Evolutionary conservation across 2,113 vertebrate species (phyloP), one percentile per base, ranked within the genome.

Genomic region (Rhegmatorhina hoffmannsi): DNA sequence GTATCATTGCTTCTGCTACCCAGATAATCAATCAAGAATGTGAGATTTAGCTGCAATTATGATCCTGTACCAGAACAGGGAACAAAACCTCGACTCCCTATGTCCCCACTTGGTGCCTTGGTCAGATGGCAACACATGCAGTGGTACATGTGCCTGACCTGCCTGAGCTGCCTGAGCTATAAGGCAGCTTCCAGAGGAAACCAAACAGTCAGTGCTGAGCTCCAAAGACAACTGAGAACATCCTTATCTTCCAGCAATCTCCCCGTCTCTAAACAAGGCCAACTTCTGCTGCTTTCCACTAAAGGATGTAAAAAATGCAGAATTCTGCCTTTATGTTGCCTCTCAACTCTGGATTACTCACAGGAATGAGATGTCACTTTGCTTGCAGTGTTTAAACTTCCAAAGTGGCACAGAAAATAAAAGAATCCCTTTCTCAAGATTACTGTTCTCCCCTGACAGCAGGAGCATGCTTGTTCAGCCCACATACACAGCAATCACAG

Each of bases 321-420:
- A 53, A 85, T 72, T 17, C 15, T 43, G 70, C 67, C 43, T 91
- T 88, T 5, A 0, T 36, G 55, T 43, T 84, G 43, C 91, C 69
- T 87, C 76, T 86, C 50, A 80, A 77, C 52, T 80, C 52, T 38
- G 63, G 50, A 92, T 88, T 86, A 86, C 40, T 94, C 82, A 88
- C 11, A 84, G 44, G 68, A 95, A 64, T 5, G 21, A 88, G 79
- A 83, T 74, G 87, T 63, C 96, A 77, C 50, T 77, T 95, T 95
- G 63, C 47, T 94, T 87, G 64, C 72, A 67, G 28, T 70, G 59
- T 46, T 83, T 43, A 67, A 93, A 74, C 62, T 78, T 70, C 16
- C 31, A 5, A 43, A 95, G 38, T 14, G 38, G 84, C 84, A 84
- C 34, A 59, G 82, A 92, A 95, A 95, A 93, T 44, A 91, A n/a